These are phyloP conservation scores for Muscidifurax raptorellus DNA, from an alignment of 1,140 invertebrate species.

Conservation along the genomic window DNA sequence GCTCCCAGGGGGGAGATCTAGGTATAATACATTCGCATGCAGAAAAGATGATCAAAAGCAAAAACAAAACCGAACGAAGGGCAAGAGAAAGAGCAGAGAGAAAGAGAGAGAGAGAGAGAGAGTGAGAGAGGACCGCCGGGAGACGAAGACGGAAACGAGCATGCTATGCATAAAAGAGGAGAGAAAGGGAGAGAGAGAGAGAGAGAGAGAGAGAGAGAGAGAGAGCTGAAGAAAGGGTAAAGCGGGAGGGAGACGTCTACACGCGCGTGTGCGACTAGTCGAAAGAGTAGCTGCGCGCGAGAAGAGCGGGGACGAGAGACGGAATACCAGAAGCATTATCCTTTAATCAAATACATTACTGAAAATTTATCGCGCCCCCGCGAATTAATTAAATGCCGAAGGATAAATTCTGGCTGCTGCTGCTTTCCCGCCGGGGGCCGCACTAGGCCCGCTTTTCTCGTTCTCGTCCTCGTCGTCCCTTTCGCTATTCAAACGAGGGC, in stretches of 20 bases:
- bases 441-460: constrained; percentile 24
- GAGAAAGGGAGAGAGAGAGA: constrained; percentile 38
- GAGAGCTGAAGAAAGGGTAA: constrained; percentile 26
- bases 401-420: constrained; percentile 70
- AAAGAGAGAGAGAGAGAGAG: neutral
- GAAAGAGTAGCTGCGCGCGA: constrained; percentile 1
- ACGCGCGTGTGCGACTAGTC: neutral
- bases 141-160: constrained; percentile 39
- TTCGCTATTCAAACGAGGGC: constrained; percentile 1
- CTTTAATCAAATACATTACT: constrained; percentile 76
- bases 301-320: constrained; percentile 16
- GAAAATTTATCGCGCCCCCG: constrained; percentile 74
- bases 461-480: constrained; percentile 8
- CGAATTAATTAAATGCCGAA: constrained; percentile 76
- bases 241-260: neutral
- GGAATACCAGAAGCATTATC: constrained; percentile 72
- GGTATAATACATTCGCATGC: constrained; percentile 51
- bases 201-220: constrained; percentile 45
- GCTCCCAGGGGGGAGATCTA: constrained; percentile 36
- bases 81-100: neutral
- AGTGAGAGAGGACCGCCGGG: neutral
- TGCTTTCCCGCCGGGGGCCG: constrained; percentile 8
- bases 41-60: constrained; percentile 54
- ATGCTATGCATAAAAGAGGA: constrained; percentile 30
- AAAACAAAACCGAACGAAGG: constrained; percentile 48